Evolutionary conservation across 2,888 invertebrate genomes (phyloP).

Genomic region (Archips xylosteana): DNA sequence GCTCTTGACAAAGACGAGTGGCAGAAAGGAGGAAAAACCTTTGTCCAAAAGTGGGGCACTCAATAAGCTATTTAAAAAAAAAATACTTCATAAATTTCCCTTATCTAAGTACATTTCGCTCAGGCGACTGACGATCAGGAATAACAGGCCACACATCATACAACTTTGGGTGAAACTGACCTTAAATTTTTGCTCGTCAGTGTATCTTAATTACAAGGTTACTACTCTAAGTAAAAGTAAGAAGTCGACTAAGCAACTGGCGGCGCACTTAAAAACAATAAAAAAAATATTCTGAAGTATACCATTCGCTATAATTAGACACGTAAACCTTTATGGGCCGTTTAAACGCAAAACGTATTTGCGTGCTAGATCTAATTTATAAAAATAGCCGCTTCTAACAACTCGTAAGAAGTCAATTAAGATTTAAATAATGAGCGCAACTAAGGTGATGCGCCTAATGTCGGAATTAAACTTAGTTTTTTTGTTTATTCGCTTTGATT

Average conservation of each 20-base stretch:
- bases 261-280: constrained; percentile 12
- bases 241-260: not conserved
- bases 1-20: too few relatives aligned
- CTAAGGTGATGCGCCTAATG: constrained; percentile 53
- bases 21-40: too few relatives aligned
- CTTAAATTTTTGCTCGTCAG: too few relatives aligned
- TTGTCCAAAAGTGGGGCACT: too few relatives aligned
- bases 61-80: too few relatives aligned
- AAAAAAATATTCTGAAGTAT: constrained; percentile 12
- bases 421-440: constrained; percentile 71
- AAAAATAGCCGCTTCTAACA: constrained; percentile 75
- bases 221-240: not conserved
- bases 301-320: constrained; percentile 38
- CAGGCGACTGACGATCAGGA: too few relatives aligned
- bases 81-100: too few relatives aligned
- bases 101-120: too few relatives aligned
- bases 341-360: constrained; percentile 56
- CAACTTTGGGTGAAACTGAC: too few relatives aligned
- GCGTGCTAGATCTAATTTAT: constrained; percentile 81
- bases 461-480: constrained; percentile 12
- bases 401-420: constrained; percentile 81
- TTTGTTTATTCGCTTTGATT: too few relatives aligned
- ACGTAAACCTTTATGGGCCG: constrained; percentile 51
- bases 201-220: too few relatives aligned
- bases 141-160: too few relatives aligned